Conservation (phyloP, 2,888 invertebrate species). For the Schrankia costaestrigalis region DNA sequence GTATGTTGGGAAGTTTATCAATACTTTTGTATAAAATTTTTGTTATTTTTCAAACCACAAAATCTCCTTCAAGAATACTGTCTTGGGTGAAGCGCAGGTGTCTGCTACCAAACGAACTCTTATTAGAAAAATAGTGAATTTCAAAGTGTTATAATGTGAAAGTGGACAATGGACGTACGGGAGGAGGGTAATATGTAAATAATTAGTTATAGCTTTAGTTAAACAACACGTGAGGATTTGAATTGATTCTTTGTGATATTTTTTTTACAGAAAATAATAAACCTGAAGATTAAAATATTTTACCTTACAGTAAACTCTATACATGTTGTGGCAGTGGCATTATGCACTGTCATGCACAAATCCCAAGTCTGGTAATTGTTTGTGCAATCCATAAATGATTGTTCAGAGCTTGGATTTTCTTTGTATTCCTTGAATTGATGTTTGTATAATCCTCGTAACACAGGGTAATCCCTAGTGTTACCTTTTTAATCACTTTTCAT, state of each 20-base stretch:
- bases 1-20: neutral
- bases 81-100: constrained; percentile 71
- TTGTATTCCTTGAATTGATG: too few relatives aligned
- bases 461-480: neutral
- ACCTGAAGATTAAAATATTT: constrained; percentile 28
- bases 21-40: neutral
- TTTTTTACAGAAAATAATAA: constrained; percentile 26
- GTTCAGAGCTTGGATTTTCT: too few relatives aligned
- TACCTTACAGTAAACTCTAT: neutral
- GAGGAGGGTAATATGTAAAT: constrained; percentile 67
- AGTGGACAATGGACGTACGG: constrained; percentile 44
- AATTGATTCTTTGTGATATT: constrained; percentile 57
- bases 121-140: constrained; percentile 53
- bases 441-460: too few relatives aligned
- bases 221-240: constrained; percentile 74
- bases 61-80: constrained; percentile 68
- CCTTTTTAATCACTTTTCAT: neutral
- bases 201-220: constrained; percentile 46
- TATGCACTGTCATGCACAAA: too few relatives aligned
- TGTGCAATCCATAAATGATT: too few relatives aligned
- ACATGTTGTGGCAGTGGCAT: neutral
- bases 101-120: constrained; percentile 42
- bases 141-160: constrained; percentile 45
- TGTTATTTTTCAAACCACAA: constrained; percentile 16
- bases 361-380: too few relatives aligned